These are phyloP conservation scores for Habroteleia sp. DNA, from an alignment of 2,888 invertebrate genomes.

Conservation along the genomic window DNA sequence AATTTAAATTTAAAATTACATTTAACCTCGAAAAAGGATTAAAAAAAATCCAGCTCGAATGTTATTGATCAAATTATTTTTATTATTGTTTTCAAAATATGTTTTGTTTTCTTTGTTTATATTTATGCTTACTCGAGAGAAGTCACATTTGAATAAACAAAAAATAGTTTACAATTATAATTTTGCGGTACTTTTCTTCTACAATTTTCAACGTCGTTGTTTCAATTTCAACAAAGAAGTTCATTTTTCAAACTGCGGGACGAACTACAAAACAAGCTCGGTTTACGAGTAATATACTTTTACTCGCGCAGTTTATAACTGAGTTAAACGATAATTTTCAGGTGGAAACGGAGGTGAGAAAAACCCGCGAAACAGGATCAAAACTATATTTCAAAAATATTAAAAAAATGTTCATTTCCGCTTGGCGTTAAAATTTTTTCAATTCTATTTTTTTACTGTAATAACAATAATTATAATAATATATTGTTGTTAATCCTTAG, in stretches of 20 bases:
- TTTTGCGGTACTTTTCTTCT: no score
- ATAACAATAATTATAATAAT: neutral
- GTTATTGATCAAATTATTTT: no score
- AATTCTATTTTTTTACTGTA: no score
- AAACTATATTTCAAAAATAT: slow-evolving; percentile 11
- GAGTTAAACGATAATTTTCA: slow-evolving; percentile 36
- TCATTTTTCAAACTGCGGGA: slow-evolving; percentile 21
- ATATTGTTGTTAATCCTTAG: no score
- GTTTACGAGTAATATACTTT: slow-evolving; percentile 47
- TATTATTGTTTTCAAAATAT: no score
- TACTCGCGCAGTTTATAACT: slow-evolving; percentile 33
- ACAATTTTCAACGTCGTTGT: neutral
- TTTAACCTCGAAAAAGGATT: no score
- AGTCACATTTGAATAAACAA: no score
- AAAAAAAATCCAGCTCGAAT: no score
- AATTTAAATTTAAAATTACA: no score
- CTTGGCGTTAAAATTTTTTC: neutral
- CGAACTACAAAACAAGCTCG: slow-evolving; percentile 22
- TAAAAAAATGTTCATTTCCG: slow-evolving; percentile 27
- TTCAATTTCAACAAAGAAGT: slow-evolving; percentile 25
- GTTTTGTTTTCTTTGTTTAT: no score
- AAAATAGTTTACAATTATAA: no score
- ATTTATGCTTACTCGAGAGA: no score
- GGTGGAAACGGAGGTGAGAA: slow-evolving; percentile 21
- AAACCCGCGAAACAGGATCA: slow-evolving; percentile 39